Percentiles rank a stretch among this genome's conserved stretches.
phyloP scores from a whole-genome alignment of 35 echinoderm and acorn worm genomes.

The Ophiothrix spiculata region DNA sequence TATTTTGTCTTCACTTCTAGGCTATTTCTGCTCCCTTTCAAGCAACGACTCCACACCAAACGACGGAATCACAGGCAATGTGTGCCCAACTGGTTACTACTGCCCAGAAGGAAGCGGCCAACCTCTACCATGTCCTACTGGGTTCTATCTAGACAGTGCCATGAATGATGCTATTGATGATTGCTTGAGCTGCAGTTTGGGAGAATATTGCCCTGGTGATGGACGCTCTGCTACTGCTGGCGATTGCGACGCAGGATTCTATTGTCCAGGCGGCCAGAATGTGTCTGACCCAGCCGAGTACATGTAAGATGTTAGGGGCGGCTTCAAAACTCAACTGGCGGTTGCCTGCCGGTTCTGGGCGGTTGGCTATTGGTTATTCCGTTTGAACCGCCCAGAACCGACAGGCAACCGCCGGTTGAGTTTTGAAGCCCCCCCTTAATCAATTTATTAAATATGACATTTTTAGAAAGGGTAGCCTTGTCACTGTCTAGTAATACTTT shows the following conservation, averaged over 20 bases:
- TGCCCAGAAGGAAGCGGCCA: slow-evolving; percentile 70
- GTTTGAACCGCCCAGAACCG: no score
- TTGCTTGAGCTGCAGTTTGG: slow-evolving; percentile 72
- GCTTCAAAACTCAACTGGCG: no score
- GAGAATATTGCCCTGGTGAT: slow-evolving; percentile 77
- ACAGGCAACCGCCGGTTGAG: no score
- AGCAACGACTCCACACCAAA: slow-evolving; percentile 53
- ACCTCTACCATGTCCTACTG: slow-evolving; percentile 65
- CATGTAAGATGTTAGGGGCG: no score
- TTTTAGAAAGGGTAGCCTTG: no score
- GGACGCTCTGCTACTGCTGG: slow-evolving; percentile 43
- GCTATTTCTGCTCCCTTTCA: slow-evolving; percentile 72
- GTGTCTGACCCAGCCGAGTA: slow-evolving; percentile 76
- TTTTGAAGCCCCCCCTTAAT: no score
- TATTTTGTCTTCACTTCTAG: slow-evolving; percentile 37
- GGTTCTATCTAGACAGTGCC: slow-evolving; percentile 67
- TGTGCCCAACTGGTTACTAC: slow-evolving; percentile 89
- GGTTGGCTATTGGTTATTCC: no score
- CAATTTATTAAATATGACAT: no score
- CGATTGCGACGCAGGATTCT: slow-evolving; percentile 78
- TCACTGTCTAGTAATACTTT: no score
- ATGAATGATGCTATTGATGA: slow-evolving; percentile 71
- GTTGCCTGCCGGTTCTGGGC: no score
- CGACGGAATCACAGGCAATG: slow-evolving; percentile 67
- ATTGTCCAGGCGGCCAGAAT: slow-evolving; percentile 89